Percentiles rank a stretch among this genome's conserved stretches.
Conservation (phyloP, 2,113 vertebrate genomes). For the Silurus meridionalis region DNA sequence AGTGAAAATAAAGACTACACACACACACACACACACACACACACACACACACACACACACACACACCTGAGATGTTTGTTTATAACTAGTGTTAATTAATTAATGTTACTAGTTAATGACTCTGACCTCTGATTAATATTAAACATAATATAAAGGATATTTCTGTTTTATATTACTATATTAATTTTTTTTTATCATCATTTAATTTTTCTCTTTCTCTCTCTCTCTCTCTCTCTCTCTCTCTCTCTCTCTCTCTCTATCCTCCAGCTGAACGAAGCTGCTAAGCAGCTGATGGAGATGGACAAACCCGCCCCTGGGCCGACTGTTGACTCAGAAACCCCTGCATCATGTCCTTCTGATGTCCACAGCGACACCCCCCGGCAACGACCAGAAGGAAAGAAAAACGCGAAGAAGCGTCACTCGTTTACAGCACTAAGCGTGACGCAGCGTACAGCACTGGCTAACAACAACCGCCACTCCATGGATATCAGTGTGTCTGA, state of each 20-base stretch:
- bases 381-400: slow-evolving; percentile 86
- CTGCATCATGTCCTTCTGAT: slow-evolving; percentile 63
- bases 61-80: background rate
- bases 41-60: no score
- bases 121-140: background rate
- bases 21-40: no score
- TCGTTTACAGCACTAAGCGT: slow-evolving; percentile 94
- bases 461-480: slow-evolving; percentile 90
- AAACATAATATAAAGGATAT: background rate
- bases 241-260: background rate
- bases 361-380: slow-evolving; percentile 72
- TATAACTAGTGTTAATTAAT: background rate
- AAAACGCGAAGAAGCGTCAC: slow-evolving; percentile 96
- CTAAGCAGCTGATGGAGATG: slow-evolving; percentile 96
- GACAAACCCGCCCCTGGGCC: slow-evolving; percentile 83
- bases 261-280: slow-evolving; percentile 89
- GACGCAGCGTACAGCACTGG: slow-evolving; percentile 83
- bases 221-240: background rate
- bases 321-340: slow-evolving; percentile 66
- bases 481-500: slow-evolving; percentile 98
- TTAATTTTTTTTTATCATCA: background rate
- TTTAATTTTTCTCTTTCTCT: background rate
- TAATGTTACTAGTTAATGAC: background rate
- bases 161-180: background rate
- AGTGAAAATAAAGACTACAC: no score